Evolutionary conservation across 2,888 invertebrate genomes (phyloP).

Genomic region (Clepsis dumicolana): DNA sequence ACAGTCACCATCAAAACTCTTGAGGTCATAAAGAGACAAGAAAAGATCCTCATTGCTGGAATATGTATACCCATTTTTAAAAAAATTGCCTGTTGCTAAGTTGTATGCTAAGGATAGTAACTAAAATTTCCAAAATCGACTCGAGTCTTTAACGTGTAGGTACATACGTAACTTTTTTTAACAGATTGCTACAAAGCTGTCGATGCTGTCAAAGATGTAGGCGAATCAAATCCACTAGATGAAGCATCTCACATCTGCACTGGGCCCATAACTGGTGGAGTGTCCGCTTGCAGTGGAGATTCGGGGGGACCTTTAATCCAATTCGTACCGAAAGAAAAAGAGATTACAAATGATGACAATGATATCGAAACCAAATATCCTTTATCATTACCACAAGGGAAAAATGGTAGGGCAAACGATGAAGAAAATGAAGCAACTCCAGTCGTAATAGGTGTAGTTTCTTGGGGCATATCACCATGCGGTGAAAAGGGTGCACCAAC

Average conservation of each 20-base stretch:
- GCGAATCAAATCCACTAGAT: slow-evolving; percentile 73
- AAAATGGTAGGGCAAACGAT: slow-evolving; percentile 44
- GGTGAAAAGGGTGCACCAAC: slow-evolving; percentile 81
- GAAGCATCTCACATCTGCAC: slow-evolving; percentile 82
- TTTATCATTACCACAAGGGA: slow-evolving; percentile 27
- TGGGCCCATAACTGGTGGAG: slow-evolving; percentile 78
- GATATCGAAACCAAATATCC: slow-evolving; percentile 40
- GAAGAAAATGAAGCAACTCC: slow-evolving; percentile 52
- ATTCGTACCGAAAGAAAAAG: slow-evolving; percentile 50
- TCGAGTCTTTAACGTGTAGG: too few species aligned
- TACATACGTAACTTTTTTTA: slow-evolving; percentile 44
- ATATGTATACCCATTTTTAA: too few species aligned
- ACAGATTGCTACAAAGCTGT: slow-evolving; percentile 76
- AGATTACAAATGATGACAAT: slow-evolving; percentile 45
- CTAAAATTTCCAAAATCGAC: too few species aligned
- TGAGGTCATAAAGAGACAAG: too few species aligned
- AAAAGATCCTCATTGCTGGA: too few species aligned
- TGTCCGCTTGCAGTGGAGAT: slow-evolving; percentile 85
- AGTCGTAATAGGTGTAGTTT: slow-evolving; percentile 82
- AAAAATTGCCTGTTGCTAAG: too few species aligned
- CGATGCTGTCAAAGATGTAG: slow-evolving; percentile 62
- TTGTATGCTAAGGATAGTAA: too few species aligned
- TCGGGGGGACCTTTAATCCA: slow-evolving; percentile 84
- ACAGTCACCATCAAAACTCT: too few species aligned
- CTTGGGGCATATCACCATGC: slow-evolving; percentile 85